Base-by-base conservation (phyloP, 1,140 invertebrate genomes). In the Tenebrio molitor region DNA sequence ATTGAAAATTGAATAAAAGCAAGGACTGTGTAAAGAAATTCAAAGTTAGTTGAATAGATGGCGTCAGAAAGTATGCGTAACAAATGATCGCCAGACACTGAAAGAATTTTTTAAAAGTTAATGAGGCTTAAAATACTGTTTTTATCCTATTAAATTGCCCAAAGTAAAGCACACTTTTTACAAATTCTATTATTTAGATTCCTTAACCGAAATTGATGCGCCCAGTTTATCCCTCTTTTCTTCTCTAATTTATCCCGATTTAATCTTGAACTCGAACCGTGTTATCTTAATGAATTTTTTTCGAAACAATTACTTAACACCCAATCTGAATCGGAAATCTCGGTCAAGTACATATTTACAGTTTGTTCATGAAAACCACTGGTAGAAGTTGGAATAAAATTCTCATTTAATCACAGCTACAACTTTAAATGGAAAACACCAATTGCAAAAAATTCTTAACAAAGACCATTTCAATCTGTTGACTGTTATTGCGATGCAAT, bases 1-100 rank as follows among this genome's bases (percentile, higher is more conserved):
- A 74, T 74, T 74, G 53, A 70, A 74, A 70, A 74, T 70, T 70
- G 67, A 63, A 74, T 74, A 70, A 74, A 74, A 62, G 72, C 41
- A 69, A 69, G 50, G 63, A 62, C 66, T 73, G 36, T 73, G 65
- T 69, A 71, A 71, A 71, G 73, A 74, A 74, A 62, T 71, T 74
- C 63, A 67, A 71, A 58, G 15, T 41, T 42, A 73, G 64, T 14
- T 53, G 68, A 67, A 74, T 68, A 58, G 69, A 71, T 63, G 73
- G 36, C 73, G 42, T 67, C 58, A 66, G 63, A 74, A 67, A 71
- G 73, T 67, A 63, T 53, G 73, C 73, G 67, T 74, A 74, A 74
- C 73, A 74, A 74, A 71, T 41, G 63, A 68, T 71, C 23, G 41
- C 63, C 41, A 74, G 44, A 74, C 58, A 63, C 63, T 42, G 66